Evolutionary conservation across 2,888 invertebrate species (phyloP).

Genomic region (Clepsis dumicolana): DNA sequence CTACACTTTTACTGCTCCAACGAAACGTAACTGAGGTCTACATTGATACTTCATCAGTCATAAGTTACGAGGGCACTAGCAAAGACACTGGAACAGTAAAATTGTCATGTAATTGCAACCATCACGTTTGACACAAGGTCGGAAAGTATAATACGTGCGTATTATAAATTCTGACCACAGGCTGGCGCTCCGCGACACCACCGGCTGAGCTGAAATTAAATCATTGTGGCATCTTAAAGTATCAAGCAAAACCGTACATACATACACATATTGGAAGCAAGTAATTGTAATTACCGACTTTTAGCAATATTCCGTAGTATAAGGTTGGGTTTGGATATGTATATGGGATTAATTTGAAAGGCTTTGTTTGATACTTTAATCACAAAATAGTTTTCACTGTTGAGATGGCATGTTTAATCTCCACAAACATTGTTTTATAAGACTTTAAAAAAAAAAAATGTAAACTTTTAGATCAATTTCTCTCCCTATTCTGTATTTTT

Average conservation of each 20-base stretch:
- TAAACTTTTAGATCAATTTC: neutral
- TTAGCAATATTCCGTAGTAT: too few relatives aligned
- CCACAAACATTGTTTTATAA: conserved; percentile 25
- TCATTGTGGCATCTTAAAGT: conserved; percentile 69
- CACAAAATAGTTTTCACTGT: conserved; percentile 18
- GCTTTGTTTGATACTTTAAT: conserved; percentile 73
- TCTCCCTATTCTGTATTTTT: neutral
- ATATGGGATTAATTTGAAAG: conserved; percentile 48
- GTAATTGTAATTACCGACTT: too few relatives aligned
- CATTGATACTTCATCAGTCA: too few relatives aligned
- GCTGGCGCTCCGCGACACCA: conserved; percentile 58
- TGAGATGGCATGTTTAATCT: conserved; percentile 19
- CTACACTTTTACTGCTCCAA: too few relatives aligned
- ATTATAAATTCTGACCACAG: conserved; percentile 79
- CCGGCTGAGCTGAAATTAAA: conserved; percentile 80
- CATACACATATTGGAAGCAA: conserved; percentile 46
- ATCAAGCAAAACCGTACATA: conserved; percentile 68
- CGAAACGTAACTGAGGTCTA: too few relatives aligned
- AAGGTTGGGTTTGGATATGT: conserved; percentile 16
- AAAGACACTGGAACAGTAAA: too few relatives aligned
- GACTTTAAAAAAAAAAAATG: neutral
- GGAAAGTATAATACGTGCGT: conserved; percentile 78
- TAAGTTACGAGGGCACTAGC: too few relatives aligned
- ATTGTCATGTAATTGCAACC: conserved; percentile 67
- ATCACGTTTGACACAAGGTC: conserved; percentile 66